phyloP scores from a whole-genome alignment of 2,888 invertebrate species.

The Acanthacorydalis orientalis region DNA sequence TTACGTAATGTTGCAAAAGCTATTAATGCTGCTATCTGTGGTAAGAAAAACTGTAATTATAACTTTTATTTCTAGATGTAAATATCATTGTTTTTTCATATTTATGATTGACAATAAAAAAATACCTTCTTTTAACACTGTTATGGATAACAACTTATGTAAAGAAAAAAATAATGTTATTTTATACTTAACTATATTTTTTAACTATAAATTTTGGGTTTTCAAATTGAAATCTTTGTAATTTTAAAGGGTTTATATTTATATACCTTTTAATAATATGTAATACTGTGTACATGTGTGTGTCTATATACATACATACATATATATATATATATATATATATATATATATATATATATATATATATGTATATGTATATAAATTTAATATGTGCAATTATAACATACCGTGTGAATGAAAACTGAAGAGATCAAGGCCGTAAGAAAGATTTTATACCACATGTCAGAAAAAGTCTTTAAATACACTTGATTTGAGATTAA shows the following conservation, averaged over 20 bases:
- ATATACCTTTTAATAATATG: no score
- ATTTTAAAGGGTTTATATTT: no score
- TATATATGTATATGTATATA: no score
- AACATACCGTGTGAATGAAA: conserved; percentile 58
- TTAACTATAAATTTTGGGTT: no score
- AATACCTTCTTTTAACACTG: background rate
- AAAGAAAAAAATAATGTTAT: no score
- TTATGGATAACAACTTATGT: no score
- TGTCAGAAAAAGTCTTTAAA: conserved; percentile 64
- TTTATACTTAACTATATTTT: no score
- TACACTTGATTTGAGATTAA: conserved; percentile 17
- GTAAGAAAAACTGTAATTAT: conserved; percentile 8
- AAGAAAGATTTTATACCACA: conserved; percentile 95
- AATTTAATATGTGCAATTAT: background rate
- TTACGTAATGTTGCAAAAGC: conserved; percentile 83
- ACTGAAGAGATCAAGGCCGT: conserved; percentile 92
- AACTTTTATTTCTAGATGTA: background rate
- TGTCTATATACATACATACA: no score
- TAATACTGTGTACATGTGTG: no score
- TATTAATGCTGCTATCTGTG: conserved; percentile 65
- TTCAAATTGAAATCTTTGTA: no score
- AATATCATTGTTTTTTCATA: background rate
- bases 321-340: conserved; percentile 4
- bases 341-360: background rate
- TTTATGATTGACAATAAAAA: background rate